phyloP scores from a whole-genome alignment of 1,140 invertebrate genomes.

The Drosophila ananassae region DNA sequence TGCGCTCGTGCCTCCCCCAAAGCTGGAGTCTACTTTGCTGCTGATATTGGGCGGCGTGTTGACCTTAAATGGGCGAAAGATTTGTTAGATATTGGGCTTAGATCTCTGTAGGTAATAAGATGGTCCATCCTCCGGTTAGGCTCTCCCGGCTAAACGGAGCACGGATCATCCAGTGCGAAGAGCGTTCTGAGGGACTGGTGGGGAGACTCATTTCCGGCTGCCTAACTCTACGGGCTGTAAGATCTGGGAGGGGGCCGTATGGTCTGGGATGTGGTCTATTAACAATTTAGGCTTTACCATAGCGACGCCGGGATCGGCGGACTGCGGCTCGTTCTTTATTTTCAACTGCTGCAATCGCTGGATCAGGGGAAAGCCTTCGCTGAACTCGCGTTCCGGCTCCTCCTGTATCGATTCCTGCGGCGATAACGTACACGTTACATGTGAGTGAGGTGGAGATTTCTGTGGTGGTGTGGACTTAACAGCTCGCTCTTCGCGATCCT shows the following conservation, averaged over 20 bases:
- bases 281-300: constrained; percentile 61
- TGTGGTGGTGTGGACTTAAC: constrained; percentile 85
- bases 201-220: not conserved
- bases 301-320: constrained; percentile 62
- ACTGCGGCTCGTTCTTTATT: constrained; percentile 90
- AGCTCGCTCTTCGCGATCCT: constrained; percentile 86
- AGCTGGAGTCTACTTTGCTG: constrained; percentile 62
- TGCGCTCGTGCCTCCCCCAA: constrained; percentile 11
- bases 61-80: constrained; percentile 28
- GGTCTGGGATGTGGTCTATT: not conserved
- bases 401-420: constrained; percentile 83
- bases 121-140: not conserved
- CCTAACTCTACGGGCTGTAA: not conserved
- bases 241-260: not conserved
- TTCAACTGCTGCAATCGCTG: constrained; percentile 92
- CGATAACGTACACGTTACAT: constrained; percentile 83
- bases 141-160: not conserved
- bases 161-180: not conserved
- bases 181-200: constrained; percentile 1
- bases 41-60: constrained; percentile 67
- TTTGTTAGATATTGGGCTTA: not conserved
- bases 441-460: constrained; percentile 84
- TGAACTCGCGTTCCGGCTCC: constrained; percentile 86
- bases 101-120: not conserved
- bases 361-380: constrained; percentile 90